Conservation (phyloP, 1,140 invertebrate genomes). For the Zaprionus capensis region DNA sequence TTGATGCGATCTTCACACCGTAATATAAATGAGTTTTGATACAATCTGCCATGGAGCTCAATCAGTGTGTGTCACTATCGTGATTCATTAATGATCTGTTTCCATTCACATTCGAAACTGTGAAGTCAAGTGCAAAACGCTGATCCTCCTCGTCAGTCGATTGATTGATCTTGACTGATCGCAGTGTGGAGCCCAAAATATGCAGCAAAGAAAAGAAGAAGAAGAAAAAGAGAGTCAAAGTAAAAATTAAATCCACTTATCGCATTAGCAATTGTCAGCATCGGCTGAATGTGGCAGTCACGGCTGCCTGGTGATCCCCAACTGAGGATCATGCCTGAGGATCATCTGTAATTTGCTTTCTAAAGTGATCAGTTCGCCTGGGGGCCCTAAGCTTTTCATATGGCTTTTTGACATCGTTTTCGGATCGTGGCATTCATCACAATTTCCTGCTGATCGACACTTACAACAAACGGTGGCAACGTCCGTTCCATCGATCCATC, state of each 20-base stretch:
- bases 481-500: constrained; percentile 3
- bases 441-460: constrained; percentile 69
- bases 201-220: not conserved
- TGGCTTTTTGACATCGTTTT: constrained; percentile 51
- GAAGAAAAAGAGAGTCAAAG: constrained; percentile 11
- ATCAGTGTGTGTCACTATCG: constrained; percentile 27
- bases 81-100: constrained; percentile 38
- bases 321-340: constrained; percentile 66
- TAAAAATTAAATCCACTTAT: constrained; percentile 62
- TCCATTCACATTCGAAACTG: constrained; percentile 31
- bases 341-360: constrained; percentile 77
- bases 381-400: constrained; percentile 37
- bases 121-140: constrained; percentile 61
- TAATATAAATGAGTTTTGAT: constrained; percentile 28
- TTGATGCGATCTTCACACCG: constrained; percentile 31
- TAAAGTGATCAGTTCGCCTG: constrained; percentile 57
- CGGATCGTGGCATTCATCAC: constrained; percentile 49
- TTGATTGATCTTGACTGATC: constrained; percentile 72
- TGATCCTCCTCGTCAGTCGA: constrained; percentile 29
- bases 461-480: constrained; percentile 53
- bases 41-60: constrained; percentile 18
- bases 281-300: constrained; percentile 52
- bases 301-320: constrained; percentile 19
- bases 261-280: constrained; percentile 59
- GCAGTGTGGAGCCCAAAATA: constrained; percentile 20